Evolutionary conservation across 2,888 invertebrate genomes (phyloP).

Genomic region (Romanomermis culicivorax): DNA sequence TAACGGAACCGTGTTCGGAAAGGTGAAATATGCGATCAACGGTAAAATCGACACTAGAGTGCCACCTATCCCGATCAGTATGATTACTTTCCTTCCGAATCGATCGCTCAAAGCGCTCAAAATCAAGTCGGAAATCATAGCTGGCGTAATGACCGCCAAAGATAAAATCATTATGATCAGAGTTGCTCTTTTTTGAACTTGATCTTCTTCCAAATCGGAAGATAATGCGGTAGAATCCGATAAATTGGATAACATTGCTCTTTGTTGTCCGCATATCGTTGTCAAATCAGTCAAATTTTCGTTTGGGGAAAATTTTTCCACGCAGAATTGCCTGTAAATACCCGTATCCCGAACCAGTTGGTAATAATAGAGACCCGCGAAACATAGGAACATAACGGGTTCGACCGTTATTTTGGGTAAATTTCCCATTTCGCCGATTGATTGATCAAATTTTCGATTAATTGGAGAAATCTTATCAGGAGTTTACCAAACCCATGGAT

Average conservation of each 20-base stretch:
- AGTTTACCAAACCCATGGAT: too few species aligned
- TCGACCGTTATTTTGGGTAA: constrained; percentile 1
- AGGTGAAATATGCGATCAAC: background rate
- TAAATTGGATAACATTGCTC: too few species aligned
- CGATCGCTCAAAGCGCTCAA: constrained; percentile 1
- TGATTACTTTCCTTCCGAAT: background rate
- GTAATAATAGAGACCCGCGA: background rate
- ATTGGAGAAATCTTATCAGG: too few species aligned
- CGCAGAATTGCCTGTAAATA: background rate
- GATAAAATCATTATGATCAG: background rate
- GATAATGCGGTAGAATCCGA: background rate
- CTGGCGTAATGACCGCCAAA: background rate
- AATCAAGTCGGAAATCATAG: background rate
- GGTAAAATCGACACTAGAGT: background rate
- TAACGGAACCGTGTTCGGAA: background rate
- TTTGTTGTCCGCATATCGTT: background rate
- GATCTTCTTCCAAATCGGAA: background rate
- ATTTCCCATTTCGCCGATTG: too few species aligned
- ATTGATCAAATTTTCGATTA: too few species aligned
- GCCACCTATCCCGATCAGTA: background rate
- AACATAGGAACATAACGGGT: background rate
- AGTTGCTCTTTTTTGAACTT: background rate
- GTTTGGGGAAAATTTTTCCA: background rate
- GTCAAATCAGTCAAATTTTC: background rate
- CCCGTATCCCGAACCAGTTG: constrained; percentile 4